A percentile compares a stretch with the other conserved stretches of the same genome.
phyloP scores from a whole-genome alignment of 2,113 vertebrate genomes.

The Oryzias melastigma region DNA sequence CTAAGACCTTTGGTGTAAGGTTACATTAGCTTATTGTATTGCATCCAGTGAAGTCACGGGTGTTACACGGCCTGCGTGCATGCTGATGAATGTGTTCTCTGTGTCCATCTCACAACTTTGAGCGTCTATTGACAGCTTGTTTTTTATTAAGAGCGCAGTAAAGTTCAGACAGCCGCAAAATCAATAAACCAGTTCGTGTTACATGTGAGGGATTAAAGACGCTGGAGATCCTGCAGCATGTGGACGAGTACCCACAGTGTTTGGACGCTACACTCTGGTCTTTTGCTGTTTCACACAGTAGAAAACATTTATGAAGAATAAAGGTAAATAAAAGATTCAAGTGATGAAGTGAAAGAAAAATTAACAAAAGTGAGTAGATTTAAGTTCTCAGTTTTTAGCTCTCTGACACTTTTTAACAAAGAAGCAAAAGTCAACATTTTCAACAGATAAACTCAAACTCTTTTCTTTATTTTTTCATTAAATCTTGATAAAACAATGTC shows the following conservation, averaged over 20 bases:
- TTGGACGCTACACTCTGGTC: neutral
- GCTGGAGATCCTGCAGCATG: conserved; percentile 37
- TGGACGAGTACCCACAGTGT: conserved; percentile 28
- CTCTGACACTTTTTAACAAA: too few species aligned
- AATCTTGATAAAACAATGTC: too few species aligned
- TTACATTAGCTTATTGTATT: conserved; percentile 77
- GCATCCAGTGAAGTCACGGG: conserved; percentile 47
- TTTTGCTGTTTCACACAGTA: conserved; percentile 18
- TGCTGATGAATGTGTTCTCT: conserved; percentile 16
- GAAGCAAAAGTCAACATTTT: too few species aligned
- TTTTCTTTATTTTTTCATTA: too few species aligned
- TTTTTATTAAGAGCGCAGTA: conserved; percentile 44
- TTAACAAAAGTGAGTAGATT: too few species aligned
- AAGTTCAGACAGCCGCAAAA: conserved; percentile 50
- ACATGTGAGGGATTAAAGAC: conserved; percentile 43
- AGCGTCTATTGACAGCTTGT: conserved; percentile 37
- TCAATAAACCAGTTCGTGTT: conserved; percentile 55
- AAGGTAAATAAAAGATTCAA: neutral
- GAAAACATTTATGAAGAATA: conserved; percentile 5
- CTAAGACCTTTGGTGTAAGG: conserved; percentile 57
- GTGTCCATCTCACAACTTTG: conserved; percentile 29
- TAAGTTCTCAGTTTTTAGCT: too few species aligned
- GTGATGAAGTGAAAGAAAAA: neutral
- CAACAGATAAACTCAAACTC: too few species aligned
- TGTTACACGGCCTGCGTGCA: conserved; percentile 40